Conservation (phyloP, 2,113 vertebrate genomes). For the Morone saxatilis region DNA sequence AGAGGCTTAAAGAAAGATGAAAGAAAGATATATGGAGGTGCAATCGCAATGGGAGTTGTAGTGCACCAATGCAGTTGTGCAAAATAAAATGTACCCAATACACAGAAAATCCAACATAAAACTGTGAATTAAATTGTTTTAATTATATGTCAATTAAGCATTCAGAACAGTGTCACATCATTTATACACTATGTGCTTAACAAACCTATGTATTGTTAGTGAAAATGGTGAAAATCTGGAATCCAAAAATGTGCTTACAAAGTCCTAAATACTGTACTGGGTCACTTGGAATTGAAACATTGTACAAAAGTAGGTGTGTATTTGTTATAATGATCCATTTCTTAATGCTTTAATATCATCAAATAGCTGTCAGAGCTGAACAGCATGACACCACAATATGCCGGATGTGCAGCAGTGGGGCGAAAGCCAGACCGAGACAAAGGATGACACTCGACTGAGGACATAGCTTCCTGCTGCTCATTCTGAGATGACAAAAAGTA, state of each 20-base stretch:
- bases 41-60: constrained; percentile 16
- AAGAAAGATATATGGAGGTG: constrained; percentile 9
- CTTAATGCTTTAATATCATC: not conserved
- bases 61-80: constrained; percentile 13
- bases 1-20: constrained; percentile 45
- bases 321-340: not conserved
- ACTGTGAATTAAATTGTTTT: not conserved
- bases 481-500: constrained; percentile 17
- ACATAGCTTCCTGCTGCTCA: constrained; percentile 45
- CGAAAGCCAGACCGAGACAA: constrained; percentile 35
- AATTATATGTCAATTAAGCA: not conserved
- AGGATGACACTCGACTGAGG: constrained; percentile 42
- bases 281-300: not conserved
- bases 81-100: not conserved
- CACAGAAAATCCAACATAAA: not conserved
- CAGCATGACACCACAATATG: constrained; percentile 28
- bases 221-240: not conserved
- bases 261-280: not conserved
- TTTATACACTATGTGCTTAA: not conserved
- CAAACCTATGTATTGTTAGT: not conserved
- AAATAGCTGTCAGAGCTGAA: constrained; percentile 22
- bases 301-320: not conserved
- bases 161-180: not conserved
- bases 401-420: constrained; percentile 21
- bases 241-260: not conserved